Conservation (phyloP, 2,113 vertebrate genomes). For the Rhabdornis inornatus region DNA sequence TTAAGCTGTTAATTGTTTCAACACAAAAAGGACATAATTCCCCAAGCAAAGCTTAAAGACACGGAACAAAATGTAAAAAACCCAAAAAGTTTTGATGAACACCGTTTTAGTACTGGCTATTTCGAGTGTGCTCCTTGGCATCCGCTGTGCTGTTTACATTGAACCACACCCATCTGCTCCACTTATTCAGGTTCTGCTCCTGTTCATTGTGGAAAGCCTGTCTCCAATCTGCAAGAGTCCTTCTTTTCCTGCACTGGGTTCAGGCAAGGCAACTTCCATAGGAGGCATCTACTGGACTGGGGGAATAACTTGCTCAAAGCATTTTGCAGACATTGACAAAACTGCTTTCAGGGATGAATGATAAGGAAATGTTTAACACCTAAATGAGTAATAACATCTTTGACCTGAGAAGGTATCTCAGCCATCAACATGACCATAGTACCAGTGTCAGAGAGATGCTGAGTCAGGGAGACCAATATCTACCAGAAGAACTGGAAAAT, state of each 20-base stretch:
- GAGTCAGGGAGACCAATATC: neutral
- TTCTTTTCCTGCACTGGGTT: neutral
- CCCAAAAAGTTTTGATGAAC: neutral
- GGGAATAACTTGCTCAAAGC: neutral
- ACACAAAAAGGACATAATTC: neutral
- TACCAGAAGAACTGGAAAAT: neutral
- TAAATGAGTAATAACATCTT: neutral
- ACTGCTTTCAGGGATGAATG: neutral
- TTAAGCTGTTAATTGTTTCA: neutral
- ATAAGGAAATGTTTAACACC: neutral
- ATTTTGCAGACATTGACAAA: neutral
- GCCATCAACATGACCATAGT: neutral
- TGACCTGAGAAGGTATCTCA: neutral
- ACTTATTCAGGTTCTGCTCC: neutral
- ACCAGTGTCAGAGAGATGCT: neutral
- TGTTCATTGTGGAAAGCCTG: neutral
- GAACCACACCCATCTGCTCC: neutral
- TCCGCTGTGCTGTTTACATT: neutral
- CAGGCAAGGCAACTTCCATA: neutral
- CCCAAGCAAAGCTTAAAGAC: neutral
- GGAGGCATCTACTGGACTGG: neutral
- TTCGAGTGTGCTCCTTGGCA: neutral
- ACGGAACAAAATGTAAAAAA: neutral
- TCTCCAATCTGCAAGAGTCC: neutral
- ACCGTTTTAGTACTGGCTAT: neutral